Evolutionary conservation across 37 sponge, comb jelly and placozoan species (phyloP), one percentile per base, ranked within the genome.

Genomic region (Spongilla lacustris): DNA sequence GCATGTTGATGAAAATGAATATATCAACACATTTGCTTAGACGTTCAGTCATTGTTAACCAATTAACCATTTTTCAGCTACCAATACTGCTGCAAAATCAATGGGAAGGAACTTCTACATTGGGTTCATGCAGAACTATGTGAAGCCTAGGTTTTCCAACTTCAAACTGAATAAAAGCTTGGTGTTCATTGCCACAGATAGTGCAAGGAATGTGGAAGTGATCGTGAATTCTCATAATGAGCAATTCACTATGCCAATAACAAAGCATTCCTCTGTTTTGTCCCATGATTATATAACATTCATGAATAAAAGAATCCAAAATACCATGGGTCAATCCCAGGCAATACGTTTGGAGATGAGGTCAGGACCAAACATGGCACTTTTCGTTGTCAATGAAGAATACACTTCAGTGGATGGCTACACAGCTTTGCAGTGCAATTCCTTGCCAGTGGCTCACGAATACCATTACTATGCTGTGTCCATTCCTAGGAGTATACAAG

Each of bases 391-490:
- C 9, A 67, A 69, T 30, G 83, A 82, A 76, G 88, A 88, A 29
- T 77, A 46, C 35, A 50, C 50, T 3, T 81, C 82, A 4, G 48
- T 69, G 23, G 90, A 85, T 38, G 82, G 67, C 21, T 90, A 50
- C 50, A 68, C 73, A 0, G 86, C 86, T 28, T 50, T 85, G 23
- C 90, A 86, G 28, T 81, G 30, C 14, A n/a, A 29, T 21, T 27
- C 29, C 2, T n/a, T 68, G 23, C 34, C 74, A 21, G 67, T 12
- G 26, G 50, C 77, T 2, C 2, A 46, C 0, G 11, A 76, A n/a
- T 90, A 90, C 68, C 28, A 31, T 10, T 90, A 90, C 50, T 90
- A 90, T 34, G 74, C 76, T 30, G 69, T 81, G 9, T 85, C 86
- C 2, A 77, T 82, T 10, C 83, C 77, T 3, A 36, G 8, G 21